These are phyloP conservation scores for Strix uralensis DNA, from an alignment of 2,113 vertebrate species.

Conservation along the genomic window DNA sequence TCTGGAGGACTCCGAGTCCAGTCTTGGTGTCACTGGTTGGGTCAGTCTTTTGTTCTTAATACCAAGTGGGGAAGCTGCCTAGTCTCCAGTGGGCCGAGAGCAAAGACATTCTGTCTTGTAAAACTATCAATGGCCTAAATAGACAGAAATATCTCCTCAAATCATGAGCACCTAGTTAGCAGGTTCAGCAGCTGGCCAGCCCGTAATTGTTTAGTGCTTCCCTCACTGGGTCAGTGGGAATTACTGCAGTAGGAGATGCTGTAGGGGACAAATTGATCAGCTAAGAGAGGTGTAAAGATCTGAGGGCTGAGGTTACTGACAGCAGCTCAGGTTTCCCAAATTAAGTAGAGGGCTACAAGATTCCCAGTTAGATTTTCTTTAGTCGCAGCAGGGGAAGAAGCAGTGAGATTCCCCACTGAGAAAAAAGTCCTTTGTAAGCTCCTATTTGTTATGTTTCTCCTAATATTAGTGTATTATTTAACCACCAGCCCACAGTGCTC, in stretches of 20 bases:
- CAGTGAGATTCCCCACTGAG: neutral
- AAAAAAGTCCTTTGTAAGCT: neutral
- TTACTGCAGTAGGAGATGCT: slow-evolving; percentile 27
- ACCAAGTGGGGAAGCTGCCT: neutral
- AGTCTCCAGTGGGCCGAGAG: neutral
- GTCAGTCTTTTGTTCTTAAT: neutral
- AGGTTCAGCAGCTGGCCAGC: neutral
- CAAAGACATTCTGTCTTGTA: neutral
- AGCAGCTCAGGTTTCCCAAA: neutral
- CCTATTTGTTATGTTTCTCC: neutral
- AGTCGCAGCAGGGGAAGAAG: neutral
- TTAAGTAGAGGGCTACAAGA: neutral
- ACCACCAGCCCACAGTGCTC: neutral
- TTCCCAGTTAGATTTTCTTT: neutral
- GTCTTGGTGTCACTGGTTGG: neutral
- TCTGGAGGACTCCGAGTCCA: neutral
- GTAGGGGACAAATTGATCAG: slow-evolving; percentile 51
- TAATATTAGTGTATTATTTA: neutral
- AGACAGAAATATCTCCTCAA: neutral
- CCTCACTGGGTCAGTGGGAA: neutral
- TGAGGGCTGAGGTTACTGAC: slow-evolving; percentile 16
- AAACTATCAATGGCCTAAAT: neutral
- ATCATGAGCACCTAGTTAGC: neutral
- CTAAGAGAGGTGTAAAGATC: slow-evolving; percentile 41
- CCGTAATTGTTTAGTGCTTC: neutral